phyloP scores from a whole-genome alignment of 2,888 invertebrate genomes.

The Clostera curtula region DNA sequence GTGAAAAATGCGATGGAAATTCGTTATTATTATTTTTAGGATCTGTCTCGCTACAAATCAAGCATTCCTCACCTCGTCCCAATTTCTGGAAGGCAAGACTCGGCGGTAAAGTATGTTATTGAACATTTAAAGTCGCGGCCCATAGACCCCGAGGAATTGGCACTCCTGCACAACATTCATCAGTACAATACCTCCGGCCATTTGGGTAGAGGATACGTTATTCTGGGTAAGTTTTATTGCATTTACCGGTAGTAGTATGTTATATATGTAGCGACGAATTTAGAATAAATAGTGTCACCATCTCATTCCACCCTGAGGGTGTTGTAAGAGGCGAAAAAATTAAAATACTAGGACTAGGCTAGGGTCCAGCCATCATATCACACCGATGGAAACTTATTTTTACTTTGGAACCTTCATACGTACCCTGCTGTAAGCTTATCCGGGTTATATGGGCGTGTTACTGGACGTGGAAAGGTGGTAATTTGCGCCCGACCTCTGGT shows the following conservation, averaged over 20 bases:
- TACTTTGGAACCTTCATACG: too few relatives aligned
- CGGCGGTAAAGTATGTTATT: slow-evolving; percentile 39
- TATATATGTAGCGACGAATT: too few relatives aligned
- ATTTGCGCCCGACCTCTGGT: too few relatives aligned
- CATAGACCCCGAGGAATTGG: slow-evolving; percentile 61
- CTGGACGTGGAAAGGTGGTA: too few relatives aligned
- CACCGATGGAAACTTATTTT: too few relatives aligned
- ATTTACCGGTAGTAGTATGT: background rate
- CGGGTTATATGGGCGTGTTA: too few relatives aligned
- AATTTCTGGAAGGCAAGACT: slow-evolving; percentile 72
- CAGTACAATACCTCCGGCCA: slow-evolving; percentile 62
- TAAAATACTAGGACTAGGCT: too few relatives aligned
- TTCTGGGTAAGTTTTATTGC: slow-evolving; percentile 40
- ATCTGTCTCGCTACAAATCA: slow-evolving; percentile 23
- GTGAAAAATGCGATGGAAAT: background rate
- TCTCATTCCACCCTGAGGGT: too few relatives aligned
- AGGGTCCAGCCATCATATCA: too few relatives aligned
- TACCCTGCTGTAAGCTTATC: too few relatives aligned
- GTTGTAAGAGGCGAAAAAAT: too few relatives aligned
- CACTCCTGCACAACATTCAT: slow-evolving; percentile 58
- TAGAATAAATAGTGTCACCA: too few relatives aligned
- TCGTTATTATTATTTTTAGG: slow-evolving; percentile 11
- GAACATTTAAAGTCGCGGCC: slow-evolving; percentile 28
- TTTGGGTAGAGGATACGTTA: slow-evolving; percentile 74
- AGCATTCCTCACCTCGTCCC: slow-evolving; percentile 64